These are phyloP conservation scores for Drosophila parvula DNA, from an alignment of 1,140 invertebrate genomes.

Conservation along the genomic window DNA sequence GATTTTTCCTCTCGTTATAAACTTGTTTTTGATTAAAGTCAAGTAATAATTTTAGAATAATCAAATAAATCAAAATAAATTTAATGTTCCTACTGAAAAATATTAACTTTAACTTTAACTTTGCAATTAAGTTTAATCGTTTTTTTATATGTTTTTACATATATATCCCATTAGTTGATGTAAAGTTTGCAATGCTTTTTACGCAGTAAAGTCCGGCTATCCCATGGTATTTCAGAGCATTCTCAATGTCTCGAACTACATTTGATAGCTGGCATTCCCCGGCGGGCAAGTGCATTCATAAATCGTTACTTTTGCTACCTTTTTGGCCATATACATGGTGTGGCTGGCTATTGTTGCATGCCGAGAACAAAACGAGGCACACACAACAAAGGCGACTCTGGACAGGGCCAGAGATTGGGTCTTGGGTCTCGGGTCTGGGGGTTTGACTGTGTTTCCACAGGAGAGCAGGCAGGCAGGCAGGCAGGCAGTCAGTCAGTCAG, in stretches of 20 bases:
- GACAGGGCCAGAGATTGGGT: conserved; percentile 44
- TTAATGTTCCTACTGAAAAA: too few relatives aligned
- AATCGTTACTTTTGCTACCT: conserved; percentile 72
- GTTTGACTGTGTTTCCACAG: conserved; percentile 23
- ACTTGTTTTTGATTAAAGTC: too few relatives aligned
- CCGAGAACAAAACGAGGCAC: conserved; percentile 62
- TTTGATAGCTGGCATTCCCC: conserved; percentile 14
- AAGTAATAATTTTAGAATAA: too few relatives aligned
- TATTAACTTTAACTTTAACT: too few relatives aligned
- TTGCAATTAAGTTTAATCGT: not conserved
- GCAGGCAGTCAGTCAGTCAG: conserved; percentile 14
- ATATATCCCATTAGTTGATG: too few relatives aligned
- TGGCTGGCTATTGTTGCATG: conserved; percentile 72
- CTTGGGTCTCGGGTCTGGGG: conserved; percentile 12
- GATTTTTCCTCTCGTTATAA: too few relatives aligned
- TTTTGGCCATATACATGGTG: conserved; percentile 55
- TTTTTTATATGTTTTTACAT: too few relatives aligned
- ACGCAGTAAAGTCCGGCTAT: not conserved
- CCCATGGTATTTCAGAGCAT: not conserved
- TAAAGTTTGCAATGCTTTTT: not conserved
- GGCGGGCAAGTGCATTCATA: conserved; percentile 51
- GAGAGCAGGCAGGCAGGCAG: conserved; percentile 16
- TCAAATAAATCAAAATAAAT: too few relatives aligned
- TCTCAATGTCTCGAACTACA: not conserved
- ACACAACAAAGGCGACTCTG: conserved; percentile 60